These are phyloP conservation scores for Oceanodroma leucorhoa DNA, from an alignment of 2,797 vertebrate species.

Conservation along the genomic window DNA sequence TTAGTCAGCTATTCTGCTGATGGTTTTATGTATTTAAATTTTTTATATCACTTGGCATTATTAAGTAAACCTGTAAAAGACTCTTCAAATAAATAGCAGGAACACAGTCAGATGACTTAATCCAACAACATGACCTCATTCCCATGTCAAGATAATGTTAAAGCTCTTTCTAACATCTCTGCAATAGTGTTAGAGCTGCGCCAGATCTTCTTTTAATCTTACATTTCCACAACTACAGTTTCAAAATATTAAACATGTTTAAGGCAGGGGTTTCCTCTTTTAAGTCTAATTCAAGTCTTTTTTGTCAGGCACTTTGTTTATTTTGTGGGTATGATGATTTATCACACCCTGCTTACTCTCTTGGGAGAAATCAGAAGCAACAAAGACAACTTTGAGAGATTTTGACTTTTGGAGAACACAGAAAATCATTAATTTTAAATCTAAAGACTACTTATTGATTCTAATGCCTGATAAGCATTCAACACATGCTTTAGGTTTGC, in stretches of 20 bases:
- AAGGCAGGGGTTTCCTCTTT: slow-evolving; percentile 43
- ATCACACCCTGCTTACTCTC: slow-evolving; percentile 67
- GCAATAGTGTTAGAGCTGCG: neutral
- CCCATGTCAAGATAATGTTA: neutral
- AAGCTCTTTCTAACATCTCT: neutral
- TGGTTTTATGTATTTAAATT: slow-evolving; percentile 63
- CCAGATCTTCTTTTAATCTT: neutral
- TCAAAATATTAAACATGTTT: slow-evolving; percentile 49
- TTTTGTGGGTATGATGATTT: slow-evolving; percentile 67
- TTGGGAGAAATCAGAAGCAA: slow-evolving; percentile 68
- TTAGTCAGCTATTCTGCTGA: slow-evolving; percentile 47
- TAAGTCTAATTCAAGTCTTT: slow-evolving; percentile 52
- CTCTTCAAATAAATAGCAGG: neutral
- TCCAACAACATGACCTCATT: slow-evolving; percentile 4
- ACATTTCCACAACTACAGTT: neutral
- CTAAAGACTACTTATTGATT: slow-evolving; percentile 77
- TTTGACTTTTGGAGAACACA: slow-evolving; percentile 76
- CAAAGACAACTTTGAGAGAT: slow-evolving; percentile 75
- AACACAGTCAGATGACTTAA: neutral
- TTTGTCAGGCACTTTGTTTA: slow-evolving; percentile 63
- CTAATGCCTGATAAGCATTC: slow-evolving; percentile 50
- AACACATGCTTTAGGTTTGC: slow-evolving; percentile 21
- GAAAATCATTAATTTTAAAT: slow-evolving; percentile 79
- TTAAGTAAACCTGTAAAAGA: slow-evolving; percentile 28
- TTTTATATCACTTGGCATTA: slow-evolving; percentile 54